These are phyloP conservation scores for Heliconius melpomene DNA, from an alignment of 1,140 invertebrate species.

Conservation along the genomic window DNA sequence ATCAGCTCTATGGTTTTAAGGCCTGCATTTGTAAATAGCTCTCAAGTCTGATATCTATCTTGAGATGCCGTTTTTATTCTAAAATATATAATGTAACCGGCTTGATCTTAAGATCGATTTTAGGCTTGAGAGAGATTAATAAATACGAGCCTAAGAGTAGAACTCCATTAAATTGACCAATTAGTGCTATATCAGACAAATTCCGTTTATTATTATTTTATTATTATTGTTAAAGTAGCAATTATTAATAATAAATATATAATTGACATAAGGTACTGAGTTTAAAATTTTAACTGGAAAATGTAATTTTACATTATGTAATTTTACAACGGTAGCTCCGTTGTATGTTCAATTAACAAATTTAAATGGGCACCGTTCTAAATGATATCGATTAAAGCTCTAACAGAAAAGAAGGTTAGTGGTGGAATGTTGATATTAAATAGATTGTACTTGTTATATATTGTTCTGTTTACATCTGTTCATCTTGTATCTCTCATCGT, in stretches of 20 bases:
- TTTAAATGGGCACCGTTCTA: constrained; percentile 24
- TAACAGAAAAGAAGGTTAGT: constrained; percentile 45
- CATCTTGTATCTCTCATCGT: too few relatives aligned
- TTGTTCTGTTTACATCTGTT: constrained; percentile 34
- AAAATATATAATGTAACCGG: background rate
- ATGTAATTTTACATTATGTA: too few relatives aligned
- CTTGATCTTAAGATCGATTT: too few relatives aligned
- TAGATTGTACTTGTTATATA: constrained; percentile 35
- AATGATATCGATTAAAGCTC: constrained; percentile 47
- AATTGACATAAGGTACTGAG: too few relatives aligned
- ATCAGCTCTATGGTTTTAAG: too few relatives aligned
- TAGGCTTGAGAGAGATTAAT: too few relatives aligned
- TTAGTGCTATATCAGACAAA: background rate
- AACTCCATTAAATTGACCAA: background rate
- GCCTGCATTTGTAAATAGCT: too few relatives aligned
- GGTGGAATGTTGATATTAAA: constrained; percentile 49
- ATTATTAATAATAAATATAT: too few relatives aligned
- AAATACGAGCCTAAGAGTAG: background rate
- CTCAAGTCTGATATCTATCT: too few relatives aligned
- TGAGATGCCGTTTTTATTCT: too few relatives aligned
- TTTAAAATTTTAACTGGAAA: background rate
- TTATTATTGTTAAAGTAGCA: background rate
- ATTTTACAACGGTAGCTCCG: too few relatives aligned
- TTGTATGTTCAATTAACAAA: constrained; percentile 1
- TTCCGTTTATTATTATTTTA: background rate